phyloP scores from a whole-genome alignment of 1,140 invertebrate genomes.

The Lordiphosa clarofinis region DNA sequence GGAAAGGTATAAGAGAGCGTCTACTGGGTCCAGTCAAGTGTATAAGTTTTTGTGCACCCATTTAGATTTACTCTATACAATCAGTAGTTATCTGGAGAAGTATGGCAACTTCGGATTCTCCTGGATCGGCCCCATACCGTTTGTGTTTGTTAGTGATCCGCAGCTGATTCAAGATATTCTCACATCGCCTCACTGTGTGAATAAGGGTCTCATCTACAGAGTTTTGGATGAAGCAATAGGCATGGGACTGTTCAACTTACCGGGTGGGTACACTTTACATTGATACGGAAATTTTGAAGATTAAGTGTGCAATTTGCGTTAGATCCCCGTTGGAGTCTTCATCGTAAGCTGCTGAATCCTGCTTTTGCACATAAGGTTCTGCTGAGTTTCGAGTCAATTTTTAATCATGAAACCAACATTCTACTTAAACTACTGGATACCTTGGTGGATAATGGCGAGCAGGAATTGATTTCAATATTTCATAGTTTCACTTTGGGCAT shows the following conservation, averaged over 20 bases:
- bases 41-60: constrained; percentile 3
- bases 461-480: constrained; percentile 47
- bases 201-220: constrained; percentile 65
- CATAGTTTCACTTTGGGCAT: constrained; percentile 59
- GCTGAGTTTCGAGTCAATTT: constrained; percentile 61
- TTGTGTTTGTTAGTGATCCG: constrained; percentile 58
- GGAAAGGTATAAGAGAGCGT: constrained; percentile 47
- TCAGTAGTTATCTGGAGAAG: constrained; percentile 40
- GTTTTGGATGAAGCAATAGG: constrained; percentile 62
- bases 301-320: too few species aligned
- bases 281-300: too few species aligned
- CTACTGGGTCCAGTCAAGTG: neutral
- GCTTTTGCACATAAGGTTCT: constrained; percentile 68
- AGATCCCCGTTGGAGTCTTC: constrained; percentile 59
- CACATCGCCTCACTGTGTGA: constrained; percentile 64
- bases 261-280: constrained; percentile 20
- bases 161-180: constrained; percentile 65
- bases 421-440: constrained; percentile 37
- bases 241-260: constrained; percentile 56
- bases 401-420: constrained; percentile 48
- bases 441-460: constrained; percentile 26
- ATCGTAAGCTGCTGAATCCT: constrained; percentile 65
- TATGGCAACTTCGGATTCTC: constrained; percentile 52
- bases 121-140: constrained; percentile 68
- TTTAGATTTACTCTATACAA: constrained; percentile 53